A percentile compares a stretch with the other conserved stretches of the same genome.
These are phyloP conservation scores for Hydrochoerus hydrochaeris DNA, from an alignment of 2,113 vertebrate genomes.

Conservation along the genomic window DNA sequence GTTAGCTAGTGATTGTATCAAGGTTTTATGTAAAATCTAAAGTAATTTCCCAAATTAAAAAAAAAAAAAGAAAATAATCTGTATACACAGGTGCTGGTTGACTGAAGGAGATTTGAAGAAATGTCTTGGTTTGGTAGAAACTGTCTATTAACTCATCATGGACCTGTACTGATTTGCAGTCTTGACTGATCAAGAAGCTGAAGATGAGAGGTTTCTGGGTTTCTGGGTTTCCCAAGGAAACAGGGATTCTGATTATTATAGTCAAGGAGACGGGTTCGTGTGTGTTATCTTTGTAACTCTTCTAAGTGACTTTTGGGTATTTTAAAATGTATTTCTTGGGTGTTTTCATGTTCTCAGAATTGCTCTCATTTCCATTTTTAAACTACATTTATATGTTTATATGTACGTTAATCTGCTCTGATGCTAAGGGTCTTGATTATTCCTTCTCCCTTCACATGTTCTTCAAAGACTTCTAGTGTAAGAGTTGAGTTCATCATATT, in stretches of 20 bases:
- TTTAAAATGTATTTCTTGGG: background rate
- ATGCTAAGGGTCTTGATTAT: background rate
- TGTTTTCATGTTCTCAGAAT: background rate
- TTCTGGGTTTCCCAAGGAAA: background rate
- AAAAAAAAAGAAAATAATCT: no score
- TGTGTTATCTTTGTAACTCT: background rate
- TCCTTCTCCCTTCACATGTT: rapidly evolving
- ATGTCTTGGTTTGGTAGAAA: background rate
- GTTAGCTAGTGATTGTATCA: background rate
- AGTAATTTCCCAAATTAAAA: background rate
- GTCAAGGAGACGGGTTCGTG: rapidly evolving
- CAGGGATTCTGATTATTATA: background rate
- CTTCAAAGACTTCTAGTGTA: background rate
- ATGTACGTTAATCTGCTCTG: background rate
- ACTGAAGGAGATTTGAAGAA: background rate
- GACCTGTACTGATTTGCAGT: background rate
- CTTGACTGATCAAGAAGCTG: background rate
- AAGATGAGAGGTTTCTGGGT: background rate
- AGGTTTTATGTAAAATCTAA: background rate
- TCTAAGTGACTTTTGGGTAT: background rate
- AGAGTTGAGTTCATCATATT: background rate
- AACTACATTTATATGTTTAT: rapidly evolving
- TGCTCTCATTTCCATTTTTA: background rate
- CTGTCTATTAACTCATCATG: background rate
- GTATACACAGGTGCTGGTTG: background rate